phyloP scores from a whole-genome alignment of 2,888 invertebrate genomes.

The Caenorhabditis wallacei region DNA sequence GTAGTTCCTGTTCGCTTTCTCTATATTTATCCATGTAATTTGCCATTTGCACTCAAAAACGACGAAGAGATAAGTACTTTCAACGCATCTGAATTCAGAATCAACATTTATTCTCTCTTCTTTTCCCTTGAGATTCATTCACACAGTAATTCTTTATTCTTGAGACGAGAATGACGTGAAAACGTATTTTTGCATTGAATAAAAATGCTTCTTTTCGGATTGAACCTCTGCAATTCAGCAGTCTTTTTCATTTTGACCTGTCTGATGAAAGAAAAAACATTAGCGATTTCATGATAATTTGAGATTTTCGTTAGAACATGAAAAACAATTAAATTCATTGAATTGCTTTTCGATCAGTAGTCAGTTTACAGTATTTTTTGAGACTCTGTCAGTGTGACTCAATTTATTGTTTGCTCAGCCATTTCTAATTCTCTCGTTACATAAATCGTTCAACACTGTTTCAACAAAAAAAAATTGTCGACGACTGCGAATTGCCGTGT shows the following conservation, averaged over 20 bases:
- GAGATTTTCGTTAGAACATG: no score
- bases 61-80: conserved; percentile 44
- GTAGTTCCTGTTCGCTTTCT: not conserved
- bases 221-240: no score
- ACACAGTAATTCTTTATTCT: conserved; percentile 42
- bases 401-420: conserved; percentile 52
- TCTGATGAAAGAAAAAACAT: no score
- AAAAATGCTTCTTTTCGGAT: not conserved
- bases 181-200: not conserved
- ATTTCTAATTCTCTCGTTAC: conserved; percentile 63
- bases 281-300: no score
- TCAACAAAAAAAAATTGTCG: conserved; percentile 36
- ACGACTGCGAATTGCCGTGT: conserved; percentile 25
- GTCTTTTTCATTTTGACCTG: no score
- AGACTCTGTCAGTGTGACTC: conserved; percentile 21
- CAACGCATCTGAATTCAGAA: conserved; percentile 35
- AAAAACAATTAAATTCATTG: not conserved
- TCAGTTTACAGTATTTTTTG: conserved; percentile 36
- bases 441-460: conserved; percentile 62
- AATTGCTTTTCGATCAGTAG: conserved; percentile 27
- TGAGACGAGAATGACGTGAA: conserved; percentile 13
- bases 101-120: conserved; percentile 23
- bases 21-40: not conserved
- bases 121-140: conserved; percentile 37
- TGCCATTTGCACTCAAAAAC: conserved; percentile 4